Conservation (phyloP, 2,113 vertebrate genomes). For the Triplophysa tibetana region DNA sequence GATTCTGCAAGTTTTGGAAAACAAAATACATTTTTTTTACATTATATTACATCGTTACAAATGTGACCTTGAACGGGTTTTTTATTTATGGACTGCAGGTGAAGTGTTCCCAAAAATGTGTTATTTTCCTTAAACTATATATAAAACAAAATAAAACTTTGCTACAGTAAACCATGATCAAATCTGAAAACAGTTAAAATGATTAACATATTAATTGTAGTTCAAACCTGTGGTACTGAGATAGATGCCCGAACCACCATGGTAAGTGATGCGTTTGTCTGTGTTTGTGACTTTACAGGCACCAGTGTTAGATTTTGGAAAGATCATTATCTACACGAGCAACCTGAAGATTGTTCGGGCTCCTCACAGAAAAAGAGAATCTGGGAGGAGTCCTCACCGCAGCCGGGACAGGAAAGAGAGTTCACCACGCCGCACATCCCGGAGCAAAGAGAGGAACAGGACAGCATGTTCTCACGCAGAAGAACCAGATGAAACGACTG, state of each 20-base stretch:
- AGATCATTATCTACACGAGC: slow-evolving; percentile 97
- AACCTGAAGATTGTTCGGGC: slow-evolving; percentile 93
- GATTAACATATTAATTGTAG: too few species aligned
- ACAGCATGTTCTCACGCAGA: slow-evolving; percentile 45
- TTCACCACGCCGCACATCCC: slow-evolving; percentile 33
- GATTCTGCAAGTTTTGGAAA: too few species aligned
- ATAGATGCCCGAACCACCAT: too few species aligned
- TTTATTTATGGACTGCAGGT: too few species aligned
- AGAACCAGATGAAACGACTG: slow-evolving; percentile 41
- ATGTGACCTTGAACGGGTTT: too few species aligned
- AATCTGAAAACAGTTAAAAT: too few species aligned
- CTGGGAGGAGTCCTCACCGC: slow-evolving; percentile 65
- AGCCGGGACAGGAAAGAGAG: slow-evolving; percentile 49
- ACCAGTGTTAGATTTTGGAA: slow-evolving; percentile 89
- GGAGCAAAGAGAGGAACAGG: slow-evolving; percentile 58
- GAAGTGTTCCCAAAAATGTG: neutral
- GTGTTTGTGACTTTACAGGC: slow-evolving; percentile 61
- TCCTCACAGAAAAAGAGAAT: slow-evolving; percentile 78
- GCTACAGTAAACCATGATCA: too few species aligned
- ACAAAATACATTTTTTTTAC: too few species aligned
- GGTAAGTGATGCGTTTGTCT: neutral
- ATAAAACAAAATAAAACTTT: too few species aligned
- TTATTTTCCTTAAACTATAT: neutral
- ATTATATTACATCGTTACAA: too few species aligned
- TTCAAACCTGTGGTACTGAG: too few species aligned